Evolutionary conservation across 2,888 invertebrate genomes (phyloP), one percentile per base, ranked within the genome.

Genomic region (Eupithecia centaureata): DNA sequence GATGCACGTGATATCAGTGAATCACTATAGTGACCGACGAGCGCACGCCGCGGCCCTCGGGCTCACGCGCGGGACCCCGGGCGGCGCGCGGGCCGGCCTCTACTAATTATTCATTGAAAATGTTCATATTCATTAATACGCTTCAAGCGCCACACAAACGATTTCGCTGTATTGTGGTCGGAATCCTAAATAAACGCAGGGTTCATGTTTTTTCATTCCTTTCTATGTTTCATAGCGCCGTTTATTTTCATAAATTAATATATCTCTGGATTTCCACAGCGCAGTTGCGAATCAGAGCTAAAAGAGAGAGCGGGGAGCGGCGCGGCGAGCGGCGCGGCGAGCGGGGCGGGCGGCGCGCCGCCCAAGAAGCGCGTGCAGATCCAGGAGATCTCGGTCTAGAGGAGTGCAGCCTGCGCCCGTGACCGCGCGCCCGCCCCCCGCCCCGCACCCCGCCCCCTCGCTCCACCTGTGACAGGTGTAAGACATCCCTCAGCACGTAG

Each of bases 311-410:
- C 87, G 74, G 76, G 68, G 75, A 76, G 60, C 72, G 70, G 71
- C 77, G 81, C 81, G 77, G 85, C 80, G 84, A 77, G 85, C 80
- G 84, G 25, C 12, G 27, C 15, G 52, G 52, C 89, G 68, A 90
- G 89, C 89, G 86, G 90, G 75, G 86, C 87, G 74, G 76, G 68
- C 74, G 76, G 61, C 69, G 85, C 80, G 84, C 95, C 95, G 30
- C 93, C 96, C 76, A 96, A 96, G 88, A 96, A 96, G 87, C 94
- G 96, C 82, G 96, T 96, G 69, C 96, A 96, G 89, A 96, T 96
- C 78, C 96, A 96, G 88, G 96, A 96, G 89, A 96, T 96, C 86
- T 96, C 96, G 69, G 96, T 96, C 85, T 96, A 96, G 95, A 94
- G 76, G 86, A 87, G 62, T 86, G 87, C 66, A n/a, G 7, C 15